These are phyloP conservation scores for Nyctereutes procyonoides DNA, from an alignment of 2,113 vertebrate species.

Conservation along the genomic window DNA sequence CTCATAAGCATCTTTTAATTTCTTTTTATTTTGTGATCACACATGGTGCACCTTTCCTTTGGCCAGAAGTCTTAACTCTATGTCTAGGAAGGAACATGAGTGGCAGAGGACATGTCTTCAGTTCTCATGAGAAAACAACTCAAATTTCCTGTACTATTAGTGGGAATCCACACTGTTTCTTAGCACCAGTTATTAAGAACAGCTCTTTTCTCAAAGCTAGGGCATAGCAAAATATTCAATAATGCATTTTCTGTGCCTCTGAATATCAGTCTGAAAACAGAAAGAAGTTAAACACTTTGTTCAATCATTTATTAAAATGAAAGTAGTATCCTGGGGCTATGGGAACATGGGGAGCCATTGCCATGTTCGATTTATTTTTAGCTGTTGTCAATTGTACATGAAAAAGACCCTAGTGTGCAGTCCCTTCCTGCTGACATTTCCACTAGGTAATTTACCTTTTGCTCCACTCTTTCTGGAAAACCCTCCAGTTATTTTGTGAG, in stretches of 20 bases:
- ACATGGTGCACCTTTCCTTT: background rate
- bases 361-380: slow-evolving; percentile 69
- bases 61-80: background rate
- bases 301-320: slow-evolving; percentile 74
- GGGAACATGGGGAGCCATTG: background rate
- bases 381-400: slow-evolving; percentile 63
- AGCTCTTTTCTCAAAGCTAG: background rate
- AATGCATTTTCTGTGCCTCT: slow-evolving; percentile 62
- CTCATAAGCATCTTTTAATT: background rate
- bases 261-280: slow-evolving; percentile 46
- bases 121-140: background rate
- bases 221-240: slow-evolving; percentile 19
- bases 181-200: slow-evolving; percentile 1
- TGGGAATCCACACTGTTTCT: background rate
- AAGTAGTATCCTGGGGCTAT: slow-evolving; percentile 28
- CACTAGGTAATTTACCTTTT: slow-evolving; percentile 60
- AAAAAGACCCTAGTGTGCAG: slow-evolving; percentile 61
- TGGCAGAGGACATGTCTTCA: background rate
- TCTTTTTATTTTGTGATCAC: slow-evolving; percentile 12
- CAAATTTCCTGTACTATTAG: background rate
- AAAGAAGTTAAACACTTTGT: slow-evolving; percentile 62
- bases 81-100: background rate
- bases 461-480: slow-evolving; percentile 23
- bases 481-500: slow-evolving; percentile 60
- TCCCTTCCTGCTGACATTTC: slow-evolving; percentile 67